Base-by-base conservation (phyloP, 2,888 invertebrate genomes). In the Drosophila cognata region DNA sequence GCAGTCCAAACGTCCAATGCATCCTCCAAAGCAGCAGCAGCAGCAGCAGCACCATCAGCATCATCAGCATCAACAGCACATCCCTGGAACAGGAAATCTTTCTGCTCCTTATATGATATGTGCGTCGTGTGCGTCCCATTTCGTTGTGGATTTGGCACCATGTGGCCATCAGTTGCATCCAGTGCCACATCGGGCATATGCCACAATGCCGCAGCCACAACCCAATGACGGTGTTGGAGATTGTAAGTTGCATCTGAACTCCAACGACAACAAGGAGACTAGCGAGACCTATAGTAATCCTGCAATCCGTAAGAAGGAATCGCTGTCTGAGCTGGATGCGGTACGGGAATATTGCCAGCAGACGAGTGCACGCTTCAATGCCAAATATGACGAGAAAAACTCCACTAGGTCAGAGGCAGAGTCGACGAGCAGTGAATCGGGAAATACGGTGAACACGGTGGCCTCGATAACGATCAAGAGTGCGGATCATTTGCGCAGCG, bases 401-500 rank as follows among this genome's bases (percentile, higher is more conserved):
- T 11, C 18, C 28, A 0, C 2, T 5, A 0, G 13, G 7, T 25
- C 4, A 25, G 46, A 25, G 21, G 8, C 7, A 46, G 18, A 25
- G 10, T 18, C 28, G 16, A 18, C 25, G 4, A 8, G 8, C 25
- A 25, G 28, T 28, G 16, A 16, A n/a, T 38, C 36, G n/a, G 11
- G 2, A n/a, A 13, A 8, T 8, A 16, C 13, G 2, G 4, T 13
- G 2, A 56, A 56, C 7, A 7, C 7, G 46, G 46, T 4, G 0
- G 5, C 4, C 7, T 38, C 28, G 10, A 29, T 38, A 5, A 13
- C 28, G 7, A 8, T 16, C n/a, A 38, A 56, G 13, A n/a, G 13
- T 28, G 56, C 56, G 7, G 8, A 56, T 4, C 8, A 56, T 38
- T 56, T 56, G 56, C 56, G 56, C 6, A n/a, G n/a, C 1, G n/a